Evolutionary conservation across 1,140 invertebrate genomes (phyloP).

Genomic region (Lepidotrigona ventralis): DNA sequence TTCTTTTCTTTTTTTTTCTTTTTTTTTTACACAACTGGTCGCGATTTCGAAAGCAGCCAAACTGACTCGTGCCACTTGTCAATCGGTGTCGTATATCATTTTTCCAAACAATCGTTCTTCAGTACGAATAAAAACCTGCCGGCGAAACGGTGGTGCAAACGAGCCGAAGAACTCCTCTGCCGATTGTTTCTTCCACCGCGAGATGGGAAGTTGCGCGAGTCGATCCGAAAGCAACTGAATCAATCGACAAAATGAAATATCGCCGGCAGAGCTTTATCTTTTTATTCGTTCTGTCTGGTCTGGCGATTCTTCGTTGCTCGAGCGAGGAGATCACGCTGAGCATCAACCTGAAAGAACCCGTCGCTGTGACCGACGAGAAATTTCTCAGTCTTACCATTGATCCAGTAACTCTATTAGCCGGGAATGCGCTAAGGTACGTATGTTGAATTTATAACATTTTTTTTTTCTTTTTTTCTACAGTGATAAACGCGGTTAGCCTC

Average conservation of each 20-base stretch:
- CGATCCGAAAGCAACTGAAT: not conserved
- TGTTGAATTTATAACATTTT: not conserved
- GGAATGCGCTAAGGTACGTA: constrained; percentile 77
- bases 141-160: constrained; percentile 16
- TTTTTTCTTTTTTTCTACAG: not conserved
- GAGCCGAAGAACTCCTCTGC: not conserved
- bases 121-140: constrained; percentile 30
- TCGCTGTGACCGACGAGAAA: constrained; percentile 80
- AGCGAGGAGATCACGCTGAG: constrained; percentile 70
- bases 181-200: not conserved
- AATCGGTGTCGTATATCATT: not conserved
- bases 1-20: too few relatives aligned
- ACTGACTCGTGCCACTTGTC: not conserved
- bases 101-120: constrained; percentile 19
- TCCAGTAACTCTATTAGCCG: constrained; percentile 77
- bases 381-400: constrained; percentile 85
- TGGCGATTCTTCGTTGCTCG: not conserved
- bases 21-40: constrained; percentile 10
- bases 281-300: constrained; percentile 2
- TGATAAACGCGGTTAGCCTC: not conserved
- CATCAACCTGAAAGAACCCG: constrained; percentile 75
- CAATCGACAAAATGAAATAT: constrained; percentile 28
- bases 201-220: not conserved
- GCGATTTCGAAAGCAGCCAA: constrained; percentile 19
- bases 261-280: not conserved